Evolutionary conservation across 1,140 invertebrate genomes (phyloP).

Genomic region (Drosophila willistoni): DNA sequence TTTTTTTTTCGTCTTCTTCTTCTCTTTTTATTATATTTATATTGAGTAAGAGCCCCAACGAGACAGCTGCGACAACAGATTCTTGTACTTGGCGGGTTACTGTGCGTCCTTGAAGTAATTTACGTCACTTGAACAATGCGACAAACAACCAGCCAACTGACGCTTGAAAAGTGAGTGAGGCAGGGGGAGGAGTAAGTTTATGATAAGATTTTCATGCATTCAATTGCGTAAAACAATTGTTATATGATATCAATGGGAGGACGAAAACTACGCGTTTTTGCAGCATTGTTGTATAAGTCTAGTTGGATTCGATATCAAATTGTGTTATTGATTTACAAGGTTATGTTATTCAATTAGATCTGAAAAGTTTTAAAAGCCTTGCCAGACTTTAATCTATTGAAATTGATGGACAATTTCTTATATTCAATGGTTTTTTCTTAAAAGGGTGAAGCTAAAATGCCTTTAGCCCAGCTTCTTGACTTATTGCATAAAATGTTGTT

Average conservation of each 20-base stretch:
- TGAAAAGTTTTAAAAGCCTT: background rate
- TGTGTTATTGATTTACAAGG: background rate
- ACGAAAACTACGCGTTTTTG: background rate
- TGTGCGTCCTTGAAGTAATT: constrained; percentile 77
- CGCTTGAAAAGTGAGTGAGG: background rate
- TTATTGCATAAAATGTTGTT: too few species aligned
- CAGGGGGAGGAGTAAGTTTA: constrained; percentile 5
- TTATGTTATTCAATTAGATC: background rate
- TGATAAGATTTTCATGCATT: constrained; percentile 11
- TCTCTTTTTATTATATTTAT: constrained; percentile 14
- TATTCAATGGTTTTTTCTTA: too few species aligned
- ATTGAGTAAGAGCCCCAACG: constrained; percentile 10
- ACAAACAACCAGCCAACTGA: constrained; percentile 8
- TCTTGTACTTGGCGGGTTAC: constrained; percentile 45
- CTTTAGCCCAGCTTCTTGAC: too few species aligned
- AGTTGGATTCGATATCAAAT: background rate
- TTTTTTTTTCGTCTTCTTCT: constrained; percentile 4
- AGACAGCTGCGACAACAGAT: constrained; percentile 10
- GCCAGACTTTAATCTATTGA: background rate
- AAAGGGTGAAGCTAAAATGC: too few species aligned
- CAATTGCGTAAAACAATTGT: constrained; percentile 8
- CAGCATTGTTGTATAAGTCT: background rate
- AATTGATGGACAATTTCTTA: too few species aligned
- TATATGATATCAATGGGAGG: background rate
- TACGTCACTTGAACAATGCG: constrained; percentile 53